Base-by-base conservation (phyloP, 2,888 invertebrate genomes). In the Stictocephala bisonia region DNA sequence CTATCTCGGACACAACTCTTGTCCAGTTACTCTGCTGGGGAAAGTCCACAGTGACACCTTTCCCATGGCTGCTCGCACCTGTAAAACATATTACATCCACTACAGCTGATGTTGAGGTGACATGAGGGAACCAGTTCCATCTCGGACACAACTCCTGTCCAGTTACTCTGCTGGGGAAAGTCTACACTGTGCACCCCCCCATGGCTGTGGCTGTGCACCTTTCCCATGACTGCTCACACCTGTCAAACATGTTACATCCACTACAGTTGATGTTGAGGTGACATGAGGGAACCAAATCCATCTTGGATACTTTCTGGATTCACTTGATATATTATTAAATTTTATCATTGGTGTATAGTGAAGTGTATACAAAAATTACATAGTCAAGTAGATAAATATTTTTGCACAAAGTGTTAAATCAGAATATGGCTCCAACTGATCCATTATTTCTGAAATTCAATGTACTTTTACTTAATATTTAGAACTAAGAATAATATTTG, bases 1-100 rank as follows among this genome's bases (percentile, higher is more conserved):
- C 96, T 90, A 97, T 94, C 84, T 97, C 96, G 35, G 91, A 89
- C 51, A 94, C 88, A 81, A 94, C 90, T 0, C 96, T 96, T 1
- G 93, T 94, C 96, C 97, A 96, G 75, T 92, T 92, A 13, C 90
- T 90, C 83, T 96, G 95, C 82, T 95, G 94, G 0, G 96, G 94
- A 83, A 96, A 97, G 83, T 97, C 95, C 0, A 97, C 95, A 0
- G 91, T 93, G 35, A 96, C 88, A 82, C 96, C 95, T 41, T 93
- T 90, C 0, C 94, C 95, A 78, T 91, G 93, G 68, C 91, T 88
- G 0, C 91, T 89, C 78, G 92, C 89, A 9, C 86, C 91, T 88
- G 79, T 24, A 79, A 78, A 73, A 74, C 73, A 44, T 71, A 15
- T 87, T 86, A 80, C 92, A 90, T 48, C 89, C 87, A 81, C 88